Conservation (phyloP, 2,113 vertebrate species). For the Crotalus viridis region DNA sequence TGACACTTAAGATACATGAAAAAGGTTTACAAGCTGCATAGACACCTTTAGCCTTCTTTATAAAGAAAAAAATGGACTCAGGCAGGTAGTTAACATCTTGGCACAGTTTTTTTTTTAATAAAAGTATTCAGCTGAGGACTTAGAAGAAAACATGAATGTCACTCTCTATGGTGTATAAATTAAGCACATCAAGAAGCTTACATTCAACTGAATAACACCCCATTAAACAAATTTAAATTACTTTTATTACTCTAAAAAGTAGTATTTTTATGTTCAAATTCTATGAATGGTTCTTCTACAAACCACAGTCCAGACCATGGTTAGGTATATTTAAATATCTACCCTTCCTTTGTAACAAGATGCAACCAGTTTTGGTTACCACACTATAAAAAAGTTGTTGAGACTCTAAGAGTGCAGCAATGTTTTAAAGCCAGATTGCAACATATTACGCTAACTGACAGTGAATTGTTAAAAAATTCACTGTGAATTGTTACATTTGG, state of each 20-base stretch:
- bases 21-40: not conserved
- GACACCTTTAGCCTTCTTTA: fast-evolving
- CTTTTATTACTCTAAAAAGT: not conserved
- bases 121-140: not conserved
- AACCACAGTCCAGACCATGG: not conserved
- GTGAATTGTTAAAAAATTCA: not conserved
- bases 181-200: not conserved
- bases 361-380: not conserved
- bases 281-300: not conserved
- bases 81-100: not conserved
- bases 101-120: not conserved
- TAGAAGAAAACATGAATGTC: not conserved
- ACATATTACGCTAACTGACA: not conserved
- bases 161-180: not conserved
- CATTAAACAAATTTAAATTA: not conserved
- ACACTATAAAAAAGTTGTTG: not conserved
- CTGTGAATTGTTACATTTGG: not conserved
- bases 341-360: not conserved
- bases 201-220: not conserved
- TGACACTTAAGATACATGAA: not conserved
- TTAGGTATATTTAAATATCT: not conserved
- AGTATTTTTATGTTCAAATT: not conserved
- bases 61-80: not conserved
- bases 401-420: not conserved
- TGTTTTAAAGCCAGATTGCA: not conserved